Percentiles rank a stretch among this genome's conserved stretches.
These are phyloP conservation scores for Garrulus glandarius DNA, from an alignment of 2,797 vertebrate species.

Conservation along the genomic window DNA sequence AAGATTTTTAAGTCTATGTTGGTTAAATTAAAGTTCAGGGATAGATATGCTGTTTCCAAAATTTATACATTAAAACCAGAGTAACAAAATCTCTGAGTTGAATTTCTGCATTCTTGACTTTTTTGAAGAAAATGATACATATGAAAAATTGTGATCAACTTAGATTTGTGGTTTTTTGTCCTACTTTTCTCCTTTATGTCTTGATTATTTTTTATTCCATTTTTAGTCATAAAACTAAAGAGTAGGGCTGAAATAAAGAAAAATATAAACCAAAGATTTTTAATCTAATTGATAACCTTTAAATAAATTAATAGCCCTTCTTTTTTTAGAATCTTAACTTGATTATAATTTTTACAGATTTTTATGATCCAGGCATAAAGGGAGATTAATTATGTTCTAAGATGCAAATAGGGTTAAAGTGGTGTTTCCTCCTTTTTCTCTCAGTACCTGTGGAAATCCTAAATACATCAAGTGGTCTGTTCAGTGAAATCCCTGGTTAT, in stretches of 20 bases:
- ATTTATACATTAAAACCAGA: background rate
- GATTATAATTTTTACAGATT: background rate
- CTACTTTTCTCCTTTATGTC: background rate
- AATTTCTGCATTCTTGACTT: background rate
- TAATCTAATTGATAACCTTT: rapidly evolving
- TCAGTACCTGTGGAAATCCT: background rate
- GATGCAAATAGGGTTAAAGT: background rate
- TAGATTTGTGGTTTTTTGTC: background rate
- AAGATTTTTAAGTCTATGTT: background rate
- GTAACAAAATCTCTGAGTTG: background rate
- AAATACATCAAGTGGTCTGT: background rate
- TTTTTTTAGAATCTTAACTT: background rate
- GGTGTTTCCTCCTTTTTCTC: background rate
- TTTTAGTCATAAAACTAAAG: background rate
- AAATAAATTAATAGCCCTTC: background rate
- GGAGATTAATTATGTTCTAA: background rate
- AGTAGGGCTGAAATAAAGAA: background rate
- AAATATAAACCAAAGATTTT: background rate
- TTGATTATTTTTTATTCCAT: background rate
- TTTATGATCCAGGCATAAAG: background rate
- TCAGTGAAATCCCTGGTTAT: background rate
- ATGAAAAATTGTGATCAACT: background rate
- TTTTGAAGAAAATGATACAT: background rate
- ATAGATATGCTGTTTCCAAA: background rate
- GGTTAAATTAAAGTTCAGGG: background rate